Base-by-base conservation (phyloP, 2,888 invertebrate species). In the Anoplius nigerrimus region DNA sequence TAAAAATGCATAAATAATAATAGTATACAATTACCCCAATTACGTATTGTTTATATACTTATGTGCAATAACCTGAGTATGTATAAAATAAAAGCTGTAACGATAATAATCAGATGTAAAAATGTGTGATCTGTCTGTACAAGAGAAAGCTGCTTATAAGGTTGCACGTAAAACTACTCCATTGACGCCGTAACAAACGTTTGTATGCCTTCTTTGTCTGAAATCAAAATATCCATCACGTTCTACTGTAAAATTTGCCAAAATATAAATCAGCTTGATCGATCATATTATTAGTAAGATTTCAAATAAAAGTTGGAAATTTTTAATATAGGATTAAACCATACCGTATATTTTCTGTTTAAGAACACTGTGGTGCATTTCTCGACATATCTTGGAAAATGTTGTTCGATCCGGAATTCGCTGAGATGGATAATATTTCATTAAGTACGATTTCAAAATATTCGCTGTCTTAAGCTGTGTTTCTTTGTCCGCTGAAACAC, bases 121-220 rank as follows among this genome's bases (percentile, higher is more conserved):
- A 6, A 34, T 34, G 6, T 2, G 11, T 34, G 11, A 11, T 11
- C 34, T 34, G 34, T 34, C 34, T 27, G 11, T 34, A 34, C 11
- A 34, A 34, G 11, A 6, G 6, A 6, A 34, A 34, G 34, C 34
- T 34, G 34, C 6, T 13, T 34, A 11, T 34, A 6, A 48, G 11
- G n/a, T 54, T 8, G 34, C 34, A 22, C 6, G 24, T 46, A 15
- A 34, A 5, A 34, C 46, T 21, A 34, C 34, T 34, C 4, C 66
- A 73, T 71, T 91, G 87, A 79, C 91, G 92, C 57, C 85, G n/a
- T 65, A 34, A 93, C 89, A 79, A 92, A 90, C 77, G 91, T 86
- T 79, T 91, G 91, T 71, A 93, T 92, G 71, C 92, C 91, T 48
- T 90, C 90, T 87, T 92, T 92, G 88, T 92, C 93, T 93, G 90